Evolutionary conservation across 2,888 invertebrate genomes (phyloP), one percentile per base, ranked within the genome.

Genomic region (Clitarchus hookeri): DNA sequence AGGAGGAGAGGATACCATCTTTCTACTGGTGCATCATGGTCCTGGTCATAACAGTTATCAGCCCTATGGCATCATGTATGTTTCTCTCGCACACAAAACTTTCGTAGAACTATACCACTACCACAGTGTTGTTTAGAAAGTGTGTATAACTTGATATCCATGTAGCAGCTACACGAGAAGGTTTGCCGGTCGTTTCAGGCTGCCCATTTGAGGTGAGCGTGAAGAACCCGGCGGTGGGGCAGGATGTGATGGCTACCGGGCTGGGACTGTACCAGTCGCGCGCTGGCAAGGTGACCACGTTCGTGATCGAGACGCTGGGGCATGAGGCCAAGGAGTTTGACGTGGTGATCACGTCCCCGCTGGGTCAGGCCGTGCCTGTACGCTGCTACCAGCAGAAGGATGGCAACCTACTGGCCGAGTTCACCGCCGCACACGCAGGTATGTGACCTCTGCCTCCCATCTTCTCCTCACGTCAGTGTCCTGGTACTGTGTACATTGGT

Each of bases 341-440:
- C 91, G 98, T 98, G 0, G 96, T 98, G 0, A 96, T 97, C 0
- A 96, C 96, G 0, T 96, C 96, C 0, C 96, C 96, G 0, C 95
- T 95, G 12, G 94, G 96, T 0, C 93, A 95, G 88, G 96, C 97
- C 0, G 93, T 98, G 80, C 97, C 98, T 0, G 97, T 99, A 0
- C 92, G 98, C 87, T 98, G 99, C 90, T 98, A 98, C 91, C 98
- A 98, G 91, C 99, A 99, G 87, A 97, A 98, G 90, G 98, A 98
- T 87, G 99, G 99, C 2, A 96, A 98, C 90, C 93, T 98, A 86
- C 95, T 98, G 91, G 99, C 99, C 0, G 99, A 99, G 91, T 99
- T 97, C 91, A 96, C 96, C 25, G 95, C 97, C 53, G 95, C 95
- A 87, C 95, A 95, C 90, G 94, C 96, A 44, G 93, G 96, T 95